Base-by-base conservation (phyloP, 2,888 invertebrate species). In the Vannuccia rotundouncinata region DNA sequence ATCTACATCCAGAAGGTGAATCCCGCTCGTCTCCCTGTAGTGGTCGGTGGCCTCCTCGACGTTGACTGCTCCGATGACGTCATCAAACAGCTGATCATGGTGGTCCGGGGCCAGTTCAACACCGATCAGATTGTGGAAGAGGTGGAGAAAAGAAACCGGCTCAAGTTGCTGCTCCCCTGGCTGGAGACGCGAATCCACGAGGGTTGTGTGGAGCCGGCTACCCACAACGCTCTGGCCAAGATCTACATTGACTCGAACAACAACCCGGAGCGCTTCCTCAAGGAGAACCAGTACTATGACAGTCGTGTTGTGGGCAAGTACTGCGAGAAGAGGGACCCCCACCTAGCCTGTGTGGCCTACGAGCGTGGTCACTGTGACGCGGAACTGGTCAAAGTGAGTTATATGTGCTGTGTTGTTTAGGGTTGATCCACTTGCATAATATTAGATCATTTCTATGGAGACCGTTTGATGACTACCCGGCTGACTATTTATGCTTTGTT, bases 181-280 rank as follows among this genome's bases (percentile, higher is more conserved):
- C 88, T 99, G 84, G 99, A 99, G 88, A 95, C 94, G 0, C 92
- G 98, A 81, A 94, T 97, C 29, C 98, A 98, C 87, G 99, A 99
- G 86, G 96, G 96, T 59, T 95, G 95, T 86, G 92, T 92, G 13
- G 99, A 99, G 87, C 94, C 98, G 1, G 98, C 98, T 17, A 99
- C 99, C 0, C 99, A 99, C 89, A 99, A 99, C 89, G 99, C 99
- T 0, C 90, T 99, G 83, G 99, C 99, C 80, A 99, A 99, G 89
- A 99, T 99, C 85, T 99, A 99, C 90, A 99, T 99, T 85, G 99
- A 99, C 89, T 95, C 96, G 83, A 99, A 99, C 90, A 99, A 99
- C 87, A 99, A 99, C 88, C 96, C 99, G 0, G 99, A 99, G 87
- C 90, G 98, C 84, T 98, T 95, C 90, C 83, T 60, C 83, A 91